A percentile compares a stretch with the other conserved stretches of the same genome.
These are phyloP conservation scores for Nomada flava DNA, from an alignment of 2,888 invertebrate genomes.

Conservation along the genomic window DNA sequence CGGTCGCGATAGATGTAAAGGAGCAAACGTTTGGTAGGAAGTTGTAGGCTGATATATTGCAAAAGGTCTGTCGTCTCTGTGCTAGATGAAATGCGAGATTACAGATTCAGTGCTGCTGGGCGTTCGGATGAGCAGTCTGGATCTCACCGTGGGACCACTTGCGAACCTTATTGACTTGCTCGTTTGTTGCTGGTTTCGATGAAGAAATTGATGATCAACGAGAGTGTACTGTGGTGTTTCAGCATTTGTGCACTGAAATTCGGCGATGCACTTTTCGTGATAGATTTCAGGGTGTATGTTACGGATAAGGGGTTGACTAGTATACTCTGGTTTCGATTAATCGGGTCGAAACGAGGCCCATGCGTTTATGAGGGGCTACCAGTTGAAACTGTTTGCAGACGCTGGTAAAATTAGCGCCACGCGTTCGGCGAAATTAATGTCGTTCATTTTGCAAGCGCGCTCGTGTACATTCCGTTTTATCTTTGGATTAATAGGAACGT, in stretches of 20 bases:
- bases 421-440: conserved; percentile 18
- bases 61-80: too few relatives aligned
- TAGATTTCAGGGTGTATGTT: too few relatives aligned
- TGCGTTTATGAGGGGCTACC: conserved; percentile 41
- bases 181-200: too few relatives aligned
- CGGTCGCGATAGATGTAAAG: neutral
- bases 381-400: conserved; percentile 30
- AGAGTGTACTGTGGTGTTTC: too few relatives aligned
- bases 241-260: too few relatives aligned
- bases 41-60: too few relatives aligned
- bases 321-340: conserved; percentile 10
- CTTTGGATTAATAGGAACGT: conserved; percentile 38
- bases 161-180: too few relatives aligned
- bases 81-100: neutral
- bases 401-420: conserved; percentile 43
- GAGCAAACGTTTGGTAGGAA: neutral
- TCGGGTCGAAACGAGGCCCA: conserved; percentile 36
- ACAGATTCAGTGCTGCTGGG: neutral
- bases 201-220: too few relatives aligned
- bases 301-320: too few relatives aligned
- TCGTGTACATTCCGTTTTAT: conserved; percentile 34
- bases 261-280: too few relatives aligned
- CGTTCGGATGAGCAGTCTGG: neutral
- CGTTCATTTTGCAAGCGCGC: neutral
- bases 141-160: too few relatives aligned